Evolutionary conservation across 2,113 vertebrate species (phyloP), one percentile per base, ranked within the genome.

Genomic region (Stegostoma tigrinum): DNA sequence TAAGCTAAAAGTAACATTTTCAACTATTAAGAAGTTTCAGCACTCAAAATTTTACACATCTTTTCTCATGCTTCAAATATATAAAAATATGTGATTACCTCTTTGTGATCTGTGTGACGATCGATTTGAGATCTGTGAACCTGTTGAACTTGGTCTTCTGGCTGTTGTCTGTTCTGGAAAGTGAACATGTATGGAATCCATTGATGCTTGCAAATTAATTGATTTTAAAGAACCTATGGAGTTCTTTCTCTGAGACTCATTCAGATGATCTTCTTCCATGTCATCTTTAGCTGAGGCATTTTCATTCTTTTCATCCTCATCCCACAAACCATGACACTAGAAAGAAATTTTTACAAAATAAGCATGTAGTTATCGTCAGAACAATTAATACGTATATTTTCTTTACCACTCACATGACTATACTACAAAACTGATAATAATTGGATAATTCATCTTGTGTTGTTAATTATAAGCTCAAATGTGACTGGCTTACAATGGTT

Each of bases 311-410:
- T 99, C 98, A 0, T 98, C 99, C 55, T 99, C 99, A 85, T 99
- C 99, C 99, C 99, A 99, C 45, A 99, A 96, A 52, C 99, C 99
- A 0, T 99, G 99, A 95, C 99, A 99, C 99, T 99, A n/a, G 38
- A 95, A 95, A 95, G 75, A 96, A 96, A 55, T 34, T 64, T 90
- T 61, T 86, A 80, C 95, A 42, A 2, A 78, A 30, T 34, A 17
- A 95, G 30, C 61, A 66, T 64, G 21, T 83, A 61, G 55, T 64
- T 67, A 66, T 45, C 70, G 7, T 6, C 15, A 52, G 45, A 61
- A 21, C n/a, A 61, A 83, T 27, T 27, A 95, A 66, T 19, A 80
- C 70, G 42, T 3, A 61, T 30, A 64, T 85, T 55, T 85, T 95
- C 45, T 75, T 75, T 5, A 75, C 48, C 15, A 34, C 27, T 61